phyloP scores from a whole-genome alignment of 2,888 invertebrate genomes.

The Crocallis elinguaria region DNA sequence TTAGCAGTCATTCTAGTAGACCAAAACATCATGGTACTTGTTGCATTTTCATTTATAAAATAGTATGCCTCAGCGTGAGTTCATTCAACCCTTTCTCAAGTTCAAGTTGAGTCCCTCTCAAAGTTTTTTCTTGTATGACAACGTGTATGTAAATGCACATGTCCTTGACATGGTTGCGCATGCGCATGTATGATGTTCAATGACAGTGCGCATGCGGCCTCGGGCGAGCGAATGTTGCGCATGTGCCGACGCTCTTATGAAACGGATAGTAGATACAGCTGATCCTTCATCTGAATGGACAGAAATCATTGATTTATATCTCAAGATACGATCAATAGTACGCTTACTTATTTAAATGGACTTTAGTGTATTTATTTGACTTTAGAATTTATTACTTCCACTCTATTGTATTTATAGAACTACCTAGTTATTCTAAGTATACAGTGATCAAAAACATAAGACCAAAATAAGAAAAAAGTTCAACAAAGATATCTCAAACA shows the following conservation, averaged over 20 bases:
- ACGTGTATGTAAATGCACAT: constrained; percentile 16
- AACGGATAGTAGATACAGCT: constrained; percentile 22
- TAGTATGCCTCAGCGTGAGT: neutral
- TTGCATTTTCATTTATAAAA: too few species aligned
- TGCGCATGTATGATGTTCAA: constrained; percentile 40
- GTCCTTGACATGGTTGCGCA: constrained; percentile 36
- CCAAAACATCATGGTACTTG: too few species aligned
- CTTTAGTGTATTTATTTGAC: too few species aligned
- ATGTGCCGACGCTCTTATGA: constrained; percentile 25
- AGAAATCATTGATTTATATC: neutral
- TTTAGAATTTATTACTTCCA: too few species aligned
- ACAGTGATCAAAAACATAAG: too few species aligned
- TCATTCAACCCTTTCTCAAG: neutral
- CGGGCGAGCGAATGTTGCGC: constrained; percentile 38
- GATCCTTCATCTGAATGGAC: constrained; percentile 21
- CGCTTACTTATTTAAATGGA: too few species aligned
- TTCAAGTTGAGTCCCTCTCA: constrained; percentile 1
- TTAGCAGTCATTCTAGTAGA: too few species aligned
- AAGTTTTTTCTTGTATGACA: constrained; percentile 13
- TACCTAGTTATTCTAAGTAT: too few species aligned
- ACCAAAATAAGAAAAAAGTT: too few species aligned
- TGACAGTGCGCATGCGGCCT: constrained; percentile 48
- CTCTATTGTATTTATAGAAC: too few species aligned
- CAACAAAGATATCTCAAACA: too few species aligned
- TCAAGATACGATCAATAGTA: neutral